Conservation (phyloP, 2,113 vertebrate genomes). For the Baryphthengus martii region DNA sequence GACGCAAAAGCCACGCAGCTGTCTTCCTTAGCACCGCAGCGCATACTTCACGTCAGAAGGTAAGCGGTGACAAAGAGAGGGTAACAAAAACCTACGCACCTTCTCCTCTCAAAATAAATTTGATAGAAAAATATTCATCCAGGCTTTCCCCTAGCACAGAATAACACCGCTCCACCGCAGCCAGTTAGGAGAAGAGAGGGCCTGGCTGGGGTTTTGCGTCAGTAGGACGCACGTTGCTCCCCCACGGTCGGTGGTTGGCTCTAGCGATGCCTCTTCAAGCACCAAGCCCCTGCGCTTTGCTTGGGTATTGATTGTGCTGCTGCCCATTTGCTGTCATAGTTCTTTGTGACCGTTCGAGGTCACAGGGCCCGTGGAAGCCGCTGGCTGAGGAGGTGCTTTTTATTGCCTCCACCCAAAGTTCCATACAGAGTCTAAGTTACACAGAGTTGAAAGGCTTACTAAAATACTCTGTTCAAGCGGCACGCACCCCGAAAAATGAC, state of each 20-base stretch:
- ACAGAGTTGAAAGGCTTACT: neutral
- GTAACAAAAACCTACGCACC: neutral
- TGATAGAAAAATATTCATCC: neutral
- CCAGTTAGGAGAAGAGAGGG: accelerated
- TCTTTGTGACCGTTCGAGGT: accelerated
- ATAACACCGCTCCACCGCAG: accelerated
- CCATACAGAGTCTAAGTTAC: neutral
- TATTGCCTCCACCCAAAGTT: neutral
- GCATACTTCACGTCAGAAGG: neutral
- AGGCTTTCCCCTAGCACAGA: neutral
- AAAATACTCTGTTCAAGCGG: neutral
- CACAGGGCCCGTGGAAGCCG: neutral
- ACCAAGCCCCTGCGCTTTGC: accelerated
- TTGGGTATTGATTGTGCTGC: neutral
- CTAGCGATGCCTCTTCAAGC: neutral
- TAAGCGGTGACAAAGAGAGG: neutral
- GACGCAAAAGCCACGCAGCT: neutral
- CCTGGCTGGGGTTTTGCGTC: neutral
- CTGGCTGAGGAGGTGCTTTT: neutral
- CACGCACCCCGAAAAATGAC: neutral
- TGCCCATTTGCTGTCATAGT: neutral
- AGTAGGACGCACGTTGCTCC: neutral
- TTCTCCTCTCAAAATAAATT: neutral
- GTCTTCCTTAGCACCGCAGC: neutral
- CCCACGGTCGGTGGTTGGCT: accelerated